Base-by-base conservation (phyloP, 2,888 invertebrate genomes). In the Eupithecia subfuscata region DNA sequence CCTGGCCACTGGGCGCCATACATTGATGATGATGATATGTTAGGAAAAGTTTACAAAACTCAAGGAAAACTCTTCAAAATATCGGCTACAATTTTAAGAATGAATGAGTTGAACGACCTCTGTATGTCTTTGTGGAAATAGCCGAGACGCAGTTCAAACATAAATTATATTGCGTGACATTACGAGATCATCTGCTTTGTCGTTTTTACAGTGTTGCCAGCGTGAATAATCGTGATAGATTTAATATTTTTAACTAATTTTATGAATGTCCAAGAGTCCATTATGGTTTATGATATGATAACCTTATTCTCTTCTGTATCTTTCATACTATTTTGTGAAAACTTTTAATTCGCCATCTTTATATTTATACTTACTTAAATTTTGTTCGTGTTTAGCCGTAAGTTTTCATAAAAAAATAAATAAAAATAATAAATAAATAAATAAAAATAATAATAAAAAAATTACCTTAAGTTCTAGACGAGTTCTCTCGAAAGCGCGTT, bases 61-160 rank as follows among this genome's bases (percentile, higher is more conserved):
- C 12, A 60, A 25, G 25, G 22, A 60, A 60, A 60, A 60, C 25
- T 56, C 56, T 34, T 34, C 64, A 64, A 64, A 67, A 43, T 67
- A 43, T 52, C 16, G 11, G 67, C 25, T 71, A 75, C 73, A 78
- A 71, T 81, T 82, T 84, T 82, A 84, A 82, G 86, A 88, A 88
- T 87, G 87, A 85, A 85, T 81, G 74, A 79, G 89, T 88, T 88
- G 85, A 88, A 87, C 64, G 86, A 85, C 84, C 89, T 84, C 81
- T 71, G 37, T 40, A 65, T 78, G 83, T 80, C 81, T 85, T 83
- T 84, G 83, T 81, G 79, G 82, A 84, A 83, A 84, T 84, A 81
- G 83, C 81, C 78, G 79, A 81, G 84, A 77, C 78, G 75, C 75
- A 76, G 74, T 74, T 48, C 56, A 48, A 48, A 80, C 81, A 81